phyloP scores from a whole-genome alignment of 2,888 invertebrate species.

The Melipona beecheii region DNA sequence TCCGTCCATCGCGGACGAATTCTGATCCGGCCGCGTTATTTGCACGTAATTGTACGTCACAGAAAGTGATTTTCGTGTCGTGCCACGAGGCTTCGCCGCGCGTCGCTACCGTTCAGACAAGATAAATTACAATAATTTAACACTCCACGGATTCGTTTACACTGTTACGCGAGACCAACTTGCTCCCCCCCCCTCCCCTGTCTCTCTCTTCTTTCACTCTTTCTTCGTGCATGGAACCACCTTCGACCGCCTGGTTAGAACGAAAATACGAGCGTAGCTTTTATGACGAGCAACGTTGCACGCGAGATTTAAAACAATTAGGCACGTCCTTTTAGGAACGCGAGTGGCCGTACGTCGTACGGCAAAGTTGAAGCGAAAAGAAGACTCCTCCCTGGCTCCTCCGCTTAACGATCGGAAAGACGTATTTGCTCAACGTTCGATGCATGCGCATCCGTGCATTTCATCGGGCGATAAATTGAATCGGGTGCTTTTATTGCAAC shows the following conservation, averaged over 20 bases:
- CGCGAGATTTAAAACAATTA: background rate
- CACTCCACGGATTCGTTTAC: constrained; percentile 49
- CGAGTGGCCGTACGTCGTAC: background rate
- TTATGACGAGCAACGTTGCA: background rate
- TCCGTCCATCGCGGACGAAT: constrained; percentile 52
- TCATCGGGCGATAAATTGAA: constrained; percentile 15
- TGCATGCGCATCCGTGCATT: background rate
- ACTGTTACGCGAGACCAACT: constrained; percentile 17
- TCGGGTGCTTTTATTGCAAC: constrained; percentile 16
- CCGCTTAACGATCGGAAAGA: background rate
- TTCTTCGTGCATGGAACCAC: background rate
- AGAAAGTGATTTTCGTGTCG: constrained; percentile 56
- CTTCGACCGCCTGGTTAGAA: background rate
- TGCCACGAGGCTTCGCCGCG: constrained; percentile 39
- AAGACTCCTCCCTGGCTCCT: too few species aligned
- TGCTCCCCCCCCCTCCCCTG: background rate
- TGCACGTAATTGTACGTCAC: constrained; percentile 41
- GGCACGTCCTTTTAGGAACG: background rate
- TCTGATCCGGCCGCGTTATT: constrained; percentile 53
- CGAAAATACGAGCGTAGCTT: background rate
- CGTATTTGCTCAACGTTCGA: background rate
- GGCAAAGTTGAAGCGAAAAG: background rate
- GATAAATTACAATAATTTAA: constrained; percentile 57
- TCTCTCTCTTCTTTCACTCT: background rate
- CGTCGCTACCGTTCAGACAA: constrained; percentile 45